phyloP scores from a whole-genome alignment of 2,888 invertebrate genomes.

The Eilema depressum region DNA sequence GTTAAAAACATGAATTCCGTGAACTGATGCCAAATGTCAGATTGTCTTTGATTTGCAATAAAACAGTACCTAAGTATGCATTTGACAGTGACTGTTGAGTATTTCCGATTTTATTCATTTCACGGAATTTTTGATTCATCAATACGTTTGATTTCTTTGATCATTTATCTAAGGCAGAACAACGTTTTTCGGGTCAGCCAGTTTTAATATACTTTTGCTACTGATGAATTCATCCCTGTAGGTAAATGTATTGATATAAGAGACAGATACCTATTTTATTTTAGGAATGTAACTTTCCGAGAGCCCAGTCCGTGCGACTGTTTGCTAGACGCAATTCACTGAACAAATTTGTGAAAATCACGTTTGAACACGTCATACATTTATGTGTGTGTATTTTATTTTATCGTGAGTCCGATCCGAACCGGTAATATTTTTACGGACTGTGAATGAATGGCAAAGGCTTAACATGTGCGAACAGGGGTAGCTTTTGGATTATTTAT shows the following conservation, averaged over 20 bases:
- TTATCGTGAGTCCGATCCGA: conserved; percentile 57
- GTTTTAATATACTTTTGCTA: not conserved
- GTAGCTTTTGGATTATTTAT: conserved; percentile 51
- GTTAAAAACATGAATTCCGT: too few relatives aligned
- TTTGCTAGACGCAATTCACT: conserved; percentile 67
- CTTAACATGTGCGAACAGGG: conserved; percentile 54
- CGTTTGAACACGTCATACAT: conserved; percentile 64
- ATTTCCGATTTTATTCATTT: too few relatives aligned
- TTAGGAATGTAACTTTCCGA: conserved; percentile 54
- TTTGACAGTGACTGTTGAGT: too few relatives aligned
- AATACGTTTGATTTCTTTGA: too few relatives aligned
- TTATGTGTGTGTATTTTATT: conserved; percentile 61
- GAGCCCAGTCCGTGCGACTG: conserved; percentile 49
- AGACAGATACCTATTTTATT: conserved; percentile 24
- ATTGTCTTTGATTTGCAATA: too few relatives aligned
- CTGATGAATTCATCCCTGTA: not conserved
- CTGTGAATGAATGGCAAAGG: conserved; percentile 50
- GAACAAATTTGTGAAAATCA: conserved; percentile 69
- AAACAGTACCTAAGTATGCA: too few relatives aligned
- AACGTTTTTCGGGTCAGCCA: too few relatives aligned
- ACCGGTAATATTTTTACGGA: conserved; percentile 57
- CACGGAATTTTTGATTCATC: too few relatives aligned
- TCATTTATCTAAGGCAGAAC: too few relatives aligned
- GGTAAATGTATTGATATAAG: conserved; percentile 8
- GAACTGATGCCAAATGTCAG: too few relatives aligned